Base-by-base conservation (phyloP, 2,888 invertebrate genomes). In the Stegophylla sp. region DNA sequence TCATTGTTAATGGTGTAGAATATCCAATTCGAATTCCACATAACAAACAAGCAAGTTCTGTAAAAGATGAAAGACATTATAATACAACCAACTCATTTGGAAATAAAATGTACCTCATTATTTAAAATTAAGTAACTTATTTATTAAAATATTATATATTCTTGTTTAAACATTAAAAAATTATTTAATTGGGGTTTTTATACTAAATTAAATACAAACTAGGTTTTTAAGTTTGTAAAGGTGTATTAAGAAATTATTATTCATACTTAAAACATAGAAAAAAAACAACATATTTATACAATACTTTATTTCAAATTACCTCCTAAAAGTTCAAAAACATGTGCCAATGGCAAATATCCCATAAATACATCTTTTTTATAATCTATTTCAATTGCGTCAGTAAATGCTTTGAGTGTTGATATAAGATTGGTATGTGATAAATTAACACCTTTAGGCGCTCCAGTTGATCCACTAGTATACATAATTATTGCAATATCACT, bases 381-480 rank as follows among this genome's bases (percentile, higher is more conserved):
- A 63, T 83, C 81, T 26, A 85, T 84, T 71, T 90, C 89, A 81
- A 93, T 91, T 71, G 91, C 91, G 87, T 95, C 94, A 45, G 92
- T 92, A 87, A 93, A 95, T 9, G 92, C 91, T 86, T 92, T 92
- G 85, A 95, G 89, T 34, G 94, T 93, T 53, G 92, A 89, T 84
- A 95, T 89, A 86, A 94, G 91, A 87, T 95, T 95, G 85, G 90
- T 91, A 87, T 95, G 95, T 3, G 93, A 91, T 48, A 95, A 88
- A 26, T 94, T 86, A 17, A 95, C 94, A 85, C 97, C 97, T 88
- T 97, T 97, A 0, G 97, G 97, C 82, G 93, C 91, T 75, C 97
- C 98, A 4, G 98, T 98, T 0, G 97, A 97, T 9, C 98, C 98
- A 84, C 96, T 97, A 2, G 98, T 99, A 89, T 98, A 99, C 98